These are phyloP conservation scores for Palythoa grandis DNA, from an alignment of 92 coral and sea anemone genomes.

Conservation along the genomic window DNA sequence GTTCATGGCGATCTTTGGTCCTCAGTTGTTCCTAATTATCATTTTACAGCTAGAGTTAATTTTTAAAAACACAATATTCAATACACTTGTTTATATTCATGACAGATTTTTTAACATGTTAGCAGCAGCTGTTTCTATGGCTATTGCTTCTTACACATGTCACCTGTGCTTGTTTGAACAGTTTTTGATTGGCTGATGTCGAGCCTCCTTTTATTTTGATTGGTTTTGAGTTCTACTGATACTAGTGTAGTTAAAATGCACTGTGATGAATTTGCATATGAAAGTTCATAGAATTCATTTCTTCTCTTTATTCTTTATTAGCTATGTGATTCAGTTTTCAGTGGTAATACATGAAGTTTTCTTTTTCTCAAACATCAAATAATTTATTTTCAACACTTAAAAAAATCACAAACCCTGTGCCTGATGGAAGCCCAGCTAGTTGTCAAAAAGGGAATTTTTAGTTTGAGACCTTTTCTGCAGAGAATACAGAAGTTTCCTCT, in stretches of 20 bases:
- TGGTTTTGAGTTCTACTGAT: slow-evolving; percentile 59
- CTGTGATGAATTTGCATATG: slow-evolving; percentile 80
- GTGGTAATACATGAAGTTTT: background rate
- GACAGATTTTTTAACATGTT: slow-evolving; percentile 39
- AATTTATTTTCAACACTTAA: background rate
- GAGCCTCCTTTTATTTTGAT: slow-evolving; percentile 57
- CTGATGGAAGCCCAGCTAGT: slow-evolving; percentile 67
- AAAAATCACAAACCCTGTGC: background rate
- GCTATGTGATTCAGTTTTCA: slow-evolving; percentile 72
- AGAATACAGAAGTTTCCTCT: slow-evolving; percentile 43
- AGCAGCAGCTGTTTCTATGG: slow-evolving; percentile 81
- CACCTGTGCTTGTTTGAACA: slow-evolving; percentile 68
- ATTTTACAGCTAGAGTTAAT: slow-evolving; percentile 38
- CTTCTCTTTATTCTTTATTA: slow-evolving; percentile 49
- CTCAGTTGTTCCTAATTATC: background rate
- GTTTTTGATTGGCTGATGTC: slow-evolving; percentile 72
- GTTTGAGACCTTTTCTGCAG: slow-evolving; percentile 58
- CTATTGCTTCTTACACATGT: slow-evolving; percentile 66
- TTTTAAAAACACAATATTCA: slow-evolving; percentile 66
- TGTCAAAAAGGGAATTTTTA: slow-evolving; percentile 29
- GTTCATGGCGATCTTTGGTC: slow-evolving; percentile 1
- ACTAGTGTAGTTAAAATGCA: slow-evolving; percentile 60
- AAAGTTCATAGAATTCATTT: slow-evolving; percentile 46
- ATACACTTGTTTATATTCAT: slow-evolving; percentile 72
- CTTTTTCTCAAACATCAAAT: background rate